Evolutionary conservation across 1,140 invertebrate species (phyloP), one percentile per base, ranked within the genome.

Genomic region (Carcinoscorpius rotundicauda): DNA sequence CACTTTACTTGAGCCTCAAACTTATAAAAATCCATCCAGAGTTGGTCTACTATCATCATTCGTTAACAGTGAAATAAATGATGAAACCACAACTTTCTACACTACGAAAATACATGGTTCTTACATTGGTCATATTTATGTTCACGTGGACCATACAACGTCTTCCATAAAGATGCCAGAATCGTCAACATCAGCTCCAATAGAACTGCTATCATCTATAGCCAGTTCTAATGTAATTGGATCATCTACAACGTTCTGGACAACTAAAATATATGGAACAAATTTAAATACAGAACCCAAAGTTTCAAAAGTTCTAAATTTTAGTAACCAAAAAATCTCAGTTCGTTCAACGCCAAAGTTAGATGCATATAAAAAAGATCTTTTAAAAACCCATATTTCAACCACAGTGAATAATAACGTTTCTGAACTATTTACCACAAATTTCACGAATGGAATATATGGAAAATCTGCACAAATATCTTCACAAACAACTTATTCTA

Each of bases 21-120:
- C 64, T 52, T 84, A 86, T n/a, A 74, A 89, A 9, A 79, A 90
- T 63, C 88, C 88, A 56, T 86, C 86, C 58, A 83, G 88, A 57
- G 76, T 82, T 60, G 82, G 83, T 6, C 74, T 89, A 8, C 79
- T 91, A 64, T 88, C 88, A 56, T 86, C 86, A 58, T 83, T 88
- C 56, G 76, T 82, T 60, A 82, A 83, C 6, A 62, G 62, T 8
- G 5, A 52, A 4, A 61, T 69, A 3, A 66, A 58, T 56, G 64
- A 69, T 55, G 62, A 62, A 52, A 70, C 71, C n/a, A 76, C 76
- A 5, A 79, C 76, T 3, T 60, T 71, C 29, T 71, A 74, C 66
- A 76, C 74, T 0, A 76, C 74, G 9, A 74, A 78, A 63, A 73
- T 74, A 55, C 75, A 75, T 71, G 70, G 76, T 57, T 77, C 77